Base-by-base conservation (phyloP, 1,140 invertebrate genomes). In the Phenacoccus solenopsis region DNA sequence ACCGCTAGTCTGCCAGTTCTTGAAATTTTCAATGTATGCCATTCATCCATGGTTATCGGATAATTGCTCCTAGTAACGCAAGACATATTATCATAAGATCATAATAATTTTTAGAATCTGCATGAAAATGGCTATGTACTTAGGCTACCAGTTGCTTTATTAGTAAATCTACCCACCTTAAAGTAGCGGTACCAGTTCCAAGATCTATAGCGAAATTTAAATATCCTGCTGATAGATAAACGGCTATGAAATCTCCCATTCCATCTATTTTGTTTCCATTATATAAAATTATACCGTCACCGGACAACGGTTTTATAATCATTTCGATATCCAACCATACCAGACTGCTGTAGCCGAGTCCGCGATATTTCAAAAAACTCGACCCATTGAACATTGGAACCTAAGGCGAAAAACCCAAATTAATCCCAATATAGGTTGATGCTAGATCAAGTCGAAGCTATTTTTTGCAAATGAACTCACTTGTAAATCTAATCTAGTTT, bases 351-450 rank as follows among this genome's bases (percentile, higher is more conserved):
- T 90, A 87, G 0, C 87, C 89, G 27, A 98, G 82, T 22, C 91
- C 91, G 0, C 88, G 86, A 78, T 93, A 90, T 70, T 89, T 84
- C 20, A 96, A 81, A 78, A 92, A 92, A 35, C 91, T 94, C 0
- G 93, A 92, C 0, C 94, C 94, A 78, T 94, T 95, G 80, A 98
- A 97, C 16, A 89, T 85, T 32, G 94, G 94, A 21, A 98, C 89
- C 89, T 91, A 78, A 72, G 70, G 73, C 32, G 25, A 70, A 71
- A 21, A 67, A 21, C 9, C 1, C 56, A 9, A 69, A 35, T 38
- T 69, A 59, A 25, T 24, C 21, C 12, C 21, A 64, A 64, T 24
- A 64, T 24, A 64, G 25, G n/a, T n/a, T 38, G 32, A 38, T 9
- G n/a, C n/a, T n/a, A n/a, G n/a, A n/a, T n/a, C n/a, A n/a, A n/a